A percentile compares a stretch with the other conserved stretches of the same genome.
Evolutionary conservation across 2,888 invertebrate species (phyloP).

Genomic region (Hydriomena furcata): DNA sequence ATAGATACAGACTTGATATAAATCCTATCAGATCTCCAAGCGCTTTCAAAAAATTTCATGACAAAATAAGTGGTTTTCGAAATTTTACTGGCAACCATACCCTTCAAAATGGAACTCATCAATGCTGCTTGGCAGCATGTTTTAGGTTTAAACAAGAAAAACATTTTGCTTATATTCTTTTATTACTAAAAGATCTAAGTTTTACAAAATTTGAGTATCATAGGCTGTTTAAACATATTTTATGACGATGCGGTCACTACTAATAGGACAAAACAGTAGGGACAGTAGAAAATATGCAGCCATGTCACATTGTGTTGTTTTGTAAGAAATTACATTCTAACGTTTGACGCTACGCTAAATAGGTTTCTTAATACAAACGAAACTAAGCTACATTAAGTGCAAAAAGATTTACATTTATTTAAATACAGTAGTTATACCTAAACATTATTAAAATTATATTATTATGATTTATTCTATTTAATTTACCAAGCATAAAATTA

Average conservation of each 20-base stretch:
- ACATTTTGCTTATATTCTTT: slow-evolving; percentile 9
- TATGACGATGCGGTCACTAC: slow-evolving; percentile 20
- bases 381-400: not conserved
- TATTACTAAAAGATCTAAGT: slow-evolving; percentile 12
- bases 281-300: slow-evolving; percentile 6
- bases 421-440: slow-evolving; percentile 1
- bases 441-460: not conserved
- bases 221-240: slow-evolving; percentile 34
- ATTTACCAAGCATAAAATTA: slow-evolving; percentile 9
- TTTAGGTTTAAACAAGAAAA: too few species aligned
- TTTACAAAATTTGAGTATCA: slow-evolving; percentile 43
- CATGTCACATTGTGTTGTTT: slow-evolving; percentile 2
- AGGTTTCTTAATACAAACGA: slow-evolving; percentile 23
- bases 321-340: not conserved
- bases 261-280: not conserved
- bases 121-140: too few species aligned
- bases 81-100: too few species aligned
- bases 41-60: too few species aligned
- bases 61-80: too few species aligned
- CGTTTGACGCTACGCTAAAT: slow-evolving; percentile 12
- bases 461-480: not conserved
- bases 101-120: too few species aligned
- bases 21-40: too few species aligned
- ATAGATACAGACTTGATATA: too few species aligned
- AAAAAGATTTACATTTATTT: not conserved